Base-by-base conservation (phyloP, 2,113 vertebrate genomes). In the Ciconia maguari region DNA sequence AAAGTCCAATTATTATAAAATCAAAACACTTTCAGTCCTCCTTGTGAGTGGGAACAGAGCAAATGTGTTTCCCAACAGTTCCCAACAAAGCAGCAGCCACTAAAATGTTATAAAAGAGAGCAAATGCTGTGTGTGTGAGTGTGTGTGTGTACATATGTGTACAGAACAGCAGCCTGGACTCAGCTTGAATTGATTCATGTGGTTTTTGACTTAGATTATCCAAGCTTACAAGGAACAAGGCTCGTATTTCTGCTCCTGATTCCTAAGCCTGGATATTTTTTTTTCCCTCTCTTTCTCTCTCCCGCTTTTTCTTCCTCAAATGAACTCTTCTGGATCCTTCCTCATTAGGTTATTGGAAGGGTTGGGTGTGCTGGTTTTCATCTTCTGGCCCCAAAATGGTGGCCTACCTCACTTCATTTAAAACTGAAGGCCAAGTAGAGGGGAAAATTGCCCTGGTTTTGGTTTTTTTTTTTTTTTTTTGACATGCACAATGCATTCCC, bases 131-230 rank as follows among this genome's bases (percentile, higher is more conserved):
- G 36, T 10, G 72, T 52, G 10, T 18, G 25, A 18, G 70, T 4
- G 32, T 30, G 57, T 51, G 24, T 57, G 61, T 49, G 32, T 30
- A 69, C 54, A 58, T 32, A 44, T 41, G 61, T 6, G 66, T 69
- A 44, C 54, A 38, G 76, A 93, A 3, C 70, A 58, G 87, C 94
- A 90, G 74, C 6, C 66, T 74, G 91, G 90, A 81, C 91, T 48
- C 68, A 62, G 87, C 82, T 94, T 91, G 83, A 54, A 42, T 54
- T 42, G 87, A 80, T 91, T 90, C 94, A 76, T 90, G 94, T 77
- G 78, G 91, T n/a, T 51, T 95, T 97, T 79, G 85, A 80, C 91
- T 96, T 34, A 93, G 95, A 97, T 97, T 90, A 97, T 77, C 93
- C 20, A 30, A 96, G 92, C 57, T 95, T 79, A 93, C 75, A 84